Percentiles rank a stretch among this genome's conserved stretches.
Conservation (phyloP, 2,113 vertebrate species). For the Candoia aspera region DNA sequence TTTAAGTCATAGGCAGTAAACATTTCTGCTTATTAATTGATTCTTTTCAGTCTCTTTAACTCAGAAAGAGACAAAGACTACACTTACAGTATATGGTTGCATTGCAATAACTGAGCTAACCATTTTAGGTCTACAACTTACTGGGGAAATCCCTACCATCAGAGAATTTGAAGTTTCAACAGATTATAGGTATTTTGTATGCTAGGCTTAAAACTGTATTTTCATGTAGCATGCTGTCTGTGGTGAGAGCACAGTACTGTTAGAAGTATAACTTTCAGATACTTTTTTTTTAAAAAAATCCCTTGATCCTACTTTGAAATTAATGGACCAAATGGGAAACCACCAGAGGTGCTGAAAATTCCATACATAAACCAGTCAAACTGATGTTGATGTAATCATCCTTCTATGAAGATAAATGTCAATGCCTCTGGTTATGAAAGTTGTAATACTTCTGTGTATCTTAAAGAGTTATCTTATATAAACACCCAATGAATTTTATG, state of each 20-base stretch:
- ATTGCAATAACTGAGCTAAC: neutral
- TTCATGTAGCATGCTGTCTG: neutral
- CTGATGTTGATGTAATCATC: neutral
- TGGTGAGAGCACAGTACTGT: neutral
- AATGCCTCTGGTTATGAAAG: neutral
- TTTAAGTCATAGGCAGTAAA: conserved; percentile 9
- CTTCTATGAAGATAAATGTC: neutral
- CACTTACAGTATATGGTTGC: neutral
- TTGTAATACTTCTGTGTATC: neutral
- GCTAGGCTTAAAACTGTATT: neutral
- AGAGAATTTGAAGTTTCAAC: neutral
- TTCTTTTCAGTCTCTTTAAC: neutral
- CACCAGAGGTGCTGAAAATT: neutral
- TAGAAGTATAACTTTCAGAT: neutral
- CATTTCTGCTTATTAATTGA: neutral
- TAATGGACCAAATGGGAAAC: neutral
- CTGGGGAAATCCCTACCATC: neutral
- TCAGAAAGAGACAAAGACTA: neutral
- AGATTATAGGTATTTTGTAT: neutral
- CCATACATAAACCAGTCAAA: neutral
- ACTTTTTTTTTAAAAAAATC: neutral
- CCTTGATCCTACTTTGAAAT: neutral
- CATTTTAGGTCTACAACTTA: neutral
- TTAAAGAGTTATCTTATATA: neutral
- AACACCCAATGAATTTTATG: neutral